phyloP scores from a whole-genome alignment of 2,113 vertebrate species.

The Daphoenositta chrysoptera region DNA sequence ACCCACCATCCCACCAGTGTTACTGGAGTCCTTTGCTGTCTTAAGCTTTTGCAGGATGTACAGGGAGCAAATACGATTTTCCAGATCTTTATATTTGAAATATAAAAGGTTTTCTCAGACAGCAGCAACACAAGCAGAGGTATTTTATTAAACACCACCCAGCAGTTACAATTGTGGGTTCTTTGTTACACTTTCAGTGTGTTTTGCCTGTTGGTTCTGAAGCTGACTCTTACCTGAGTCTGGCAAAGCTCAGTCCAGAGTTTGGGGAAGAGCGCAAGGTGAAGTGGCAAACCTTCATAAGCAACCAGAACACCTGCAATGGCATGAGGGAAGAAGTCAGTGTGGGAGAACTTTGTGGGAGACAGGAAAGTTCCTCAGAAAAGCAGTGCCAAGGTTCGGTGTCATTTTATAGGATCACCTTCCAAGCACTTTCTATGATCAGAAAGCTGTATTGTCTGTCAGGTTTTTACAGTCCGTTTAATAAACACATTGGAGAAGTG shows the following conservation, averaged over 20 bases:
- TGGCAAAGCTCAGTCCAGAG: conserved; percentile 97
- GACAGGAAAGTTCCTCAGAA: too few relatives aligned
- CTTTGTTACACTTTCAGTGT: neutral
- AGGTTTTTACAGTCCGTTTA: neutral
- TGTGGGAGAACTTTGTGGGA: neutral
- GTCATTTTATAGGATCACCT: neutral
- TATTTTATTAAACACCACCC: neutral
- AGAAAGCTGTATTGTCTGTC: neutral
- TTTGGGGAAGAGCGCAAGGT: conserved; percentile 94
- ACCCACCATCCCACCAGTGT: accelerated
- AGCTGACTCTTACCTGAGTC: conserved; percentile 83
- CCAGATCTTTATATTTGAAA: neutral
- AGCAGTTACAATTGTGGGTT: neutral
- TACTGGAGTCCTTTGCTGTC: neutral
- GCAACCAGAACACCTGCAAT: conserved; percentile 93
- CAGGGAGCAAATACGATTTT: neutral
- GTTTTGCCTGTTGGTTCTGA: neutral
- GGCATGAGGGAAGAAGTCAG: conserved; percentile 43
- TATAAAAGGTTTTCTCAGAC: neutral
- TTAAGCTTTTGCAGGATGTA: neutral
- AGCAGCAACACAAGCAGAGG: neutral
- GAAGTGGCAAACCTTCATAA: conserved; percentile 95
- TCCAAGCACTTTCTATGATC: neutral
- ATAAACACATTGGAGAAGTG: neutral
- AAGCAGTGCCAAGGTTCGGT: neutral